Evolutionary conservation across 2,888 invertebrate genomes (phyloP).

Genomic region (Drosophila neotestacea): DNA sequence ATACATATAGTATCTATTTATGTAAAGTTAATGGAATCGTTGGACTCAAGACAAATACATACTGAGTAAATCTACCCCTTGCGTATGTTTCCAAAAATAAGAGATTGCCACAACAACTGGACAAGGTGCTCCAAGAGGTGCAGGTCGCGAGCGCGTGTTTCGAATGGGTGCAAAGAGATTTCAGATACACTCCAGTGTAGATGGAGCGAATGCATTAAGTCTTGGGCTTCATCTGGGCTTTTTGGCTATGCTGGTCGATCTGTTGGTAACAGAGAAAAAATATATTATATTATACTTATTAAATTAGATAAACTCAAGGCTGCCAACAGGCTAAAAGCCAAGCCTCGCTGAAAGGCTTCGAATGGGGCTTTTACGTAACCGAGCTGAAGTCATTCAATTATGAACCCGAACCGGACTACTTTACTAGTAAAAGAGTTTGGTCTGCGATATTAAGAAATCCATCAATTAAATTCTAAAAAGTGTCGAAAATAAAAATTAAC

Average conservation of each 20-base stretch:
- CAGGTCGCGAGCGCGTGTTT: conserved; percentile 52
- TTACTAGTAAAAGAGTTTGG: no score
- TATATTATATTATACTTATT: neutral
- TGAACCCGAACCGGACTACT: no score
- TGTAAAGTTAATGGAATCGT: conserved; percentile 3
- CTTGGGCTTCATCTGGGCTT: conserved; percentile 79
- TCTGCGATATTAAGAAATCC: no score
- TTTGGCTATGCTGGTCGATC: conserved; percentile 78
- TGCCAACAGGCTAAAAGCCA: no score
- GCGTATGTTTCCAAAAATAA: neutral
- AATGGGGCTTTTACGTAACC: no score
- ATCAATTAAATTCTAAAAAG: no score
- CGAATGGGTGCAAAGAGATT: conserved; percentile 33
- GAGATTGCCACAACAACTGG: conserved; percentile 4
- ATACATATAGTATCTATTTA: neutral
- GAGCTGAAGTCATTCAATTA: no score
- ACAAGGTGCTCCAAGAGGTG: conserved; percentile 32
- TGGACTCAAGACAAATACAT: neutral
- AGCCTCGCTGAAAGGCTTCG: no score
- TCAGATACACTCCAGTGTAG: conserved; percentile 6
- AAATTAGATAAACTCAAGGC: no score
- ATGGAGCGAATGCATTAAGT: neutral
- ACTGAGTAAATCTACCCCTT: neutral
- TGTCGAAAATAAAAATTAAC: no score
- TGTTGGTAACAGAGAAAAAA: conserved; percentile 23